phyloP scores from a whole-genome alignment of 1,140 invertebrate genomes.

The Solen grandis region DNA sequence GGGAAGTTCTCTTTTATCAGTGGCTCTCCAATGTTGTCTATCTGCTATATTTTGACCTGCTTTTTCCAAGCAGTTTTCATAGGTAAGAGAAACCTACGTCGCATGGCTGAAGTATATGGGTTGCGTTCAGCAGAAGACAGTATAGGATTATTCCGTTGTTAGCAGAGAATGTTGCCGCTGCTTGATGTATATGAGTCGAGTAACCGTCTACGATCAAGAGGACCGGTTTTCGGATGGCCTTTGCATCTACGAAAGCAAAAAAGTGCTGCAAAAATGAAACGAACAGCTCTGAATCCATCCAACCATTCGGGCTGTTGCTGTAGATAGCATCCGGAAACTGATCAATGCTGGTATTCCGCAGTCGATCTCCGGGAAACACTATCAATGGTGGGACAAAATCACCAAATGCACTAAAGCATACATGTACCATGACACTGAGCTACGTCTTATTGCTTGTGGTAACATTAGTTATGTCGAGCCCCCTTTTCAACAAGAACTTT shows the following conservation, averaged over 20 bases:
- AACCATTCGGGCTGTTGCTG: neutral
- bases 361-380: neutral
- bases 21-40: neutral
- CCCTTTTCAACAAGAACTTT: neutral
- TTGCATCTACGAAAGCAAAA: neutral
- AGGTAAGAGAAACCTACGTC: neutral
- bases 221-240: neutral
- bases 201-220: neutral
- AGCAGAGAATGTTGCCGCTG: neutral
- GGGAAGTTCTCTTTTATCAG: no score
- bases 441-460: neutral
- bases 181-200: neutral
- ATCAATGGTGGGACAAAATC: conserved; percentile 2
- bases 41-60: neutral
- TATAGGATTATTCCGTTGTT: neutral
- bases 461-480: neutral
- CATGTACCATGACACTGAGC: neutral
- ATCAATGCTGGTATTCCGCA: neutral
- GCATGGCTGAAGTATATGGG: no score
- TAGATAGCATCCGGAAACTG: neutral
- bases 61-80: neutral
- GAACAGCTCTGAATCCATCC: neutral
- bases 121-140: neutral
- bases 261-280: conserved; percentile 5
- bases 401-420: conserved; percentile 1